phyloP scores from a whole-genome alignment of 2,888 invertebrate genomes.

The Corythucha ciliata region DNA sequence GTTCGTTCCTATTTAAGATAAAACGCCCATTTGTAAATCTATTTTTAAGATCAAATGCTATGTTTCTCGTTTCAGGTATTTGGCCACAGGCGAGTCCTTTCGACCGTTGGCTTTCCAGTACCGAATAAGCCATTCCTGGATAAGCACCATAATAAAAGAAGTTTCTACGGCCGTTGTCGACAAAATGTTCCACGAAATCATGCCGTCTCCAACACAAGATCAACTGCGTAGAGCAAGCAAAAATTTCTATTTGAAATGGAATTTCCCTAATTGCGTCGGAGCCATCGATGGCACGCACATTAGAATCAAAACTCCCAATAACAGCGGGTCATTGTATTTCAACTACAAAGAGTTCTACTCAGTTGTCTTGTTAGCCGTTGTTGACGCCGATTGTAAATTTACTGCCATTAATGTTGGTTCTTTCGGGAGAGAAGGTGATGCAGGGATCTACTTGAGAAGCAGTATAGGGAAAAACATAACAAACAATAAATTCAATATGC shows the following conservation, averaged over 20 bases:
- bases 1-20: too few relatives aligned
- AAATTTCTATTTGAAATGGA: slow-evolving; percentile 30
- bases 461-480: slow-evolving; percentile 9
- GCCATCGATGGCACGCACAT: slow-evolving; percentile 37
- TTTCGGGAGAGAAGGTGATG: slow-evolving; percentile 17
- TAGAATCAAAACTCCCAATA: slow-evolving; percentile 33
- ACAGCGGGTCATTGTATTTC: slow-evolving; percentile 34
- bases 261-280: slow-evolving; percentile 33
- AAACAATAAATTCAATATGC: slow-evolving; percentile 13
- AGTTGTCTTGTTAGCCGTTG: slow-evolving; percentile 18
- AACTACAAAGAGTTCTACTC: slow-evolving; percentile 34
- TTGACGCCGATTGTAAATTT: slow-evolving; percentile 24
- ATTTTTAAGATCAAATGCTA: too few relatives aligned
- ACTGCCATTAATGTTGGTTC: slow-evolving; percentile 20
- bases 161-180: slow-evolving; percentile 11
- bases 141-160: slow-evolving; percentile 17
- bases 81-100: slow-evolving; percentile 20
- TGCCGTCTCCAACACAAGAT: slow-evolving; percentile 18
- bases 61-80: slow-evolving; percentile 24
- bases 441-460: too few relatives aligned
- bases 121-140: slow-evolving; percentile 21
- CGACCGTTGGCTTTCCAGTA: slow-evolving; percentile 17
- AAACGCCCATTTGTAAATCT: too few relatives aligned
- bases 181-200: slow-evolving; percentile 16
- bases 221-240: slow-evolving; percentile 25